These are phyloP conservation scores for Kryptolebias ocellatus DNA, from an alignment of 2,797 vertebrate genomes.

Conservation along the genomic window DNA sequence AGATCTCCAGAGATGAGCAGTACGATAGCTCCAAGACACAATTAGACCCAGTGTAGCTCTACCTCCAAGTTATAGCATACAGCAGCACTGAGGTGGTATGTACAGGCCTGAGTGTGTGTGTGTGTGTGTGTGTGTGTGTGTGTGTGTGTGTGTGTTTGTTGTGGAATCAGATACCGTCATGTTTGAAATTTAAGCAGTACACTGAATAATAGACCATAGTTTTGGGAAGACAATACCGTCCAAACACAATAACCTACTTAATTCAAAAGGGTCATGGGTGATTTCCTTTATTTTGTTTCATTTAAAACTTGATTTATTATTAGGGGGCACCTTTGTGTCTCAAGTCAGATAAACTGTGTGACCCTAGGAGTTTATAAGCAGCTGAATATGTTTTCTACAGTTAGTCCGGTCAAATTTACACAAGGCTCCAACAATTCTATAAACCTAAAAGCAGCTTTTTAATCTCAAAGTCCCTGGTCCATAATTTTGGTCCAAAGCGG, in stretches of 20 bases:
- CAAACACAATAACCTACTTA: neutral
- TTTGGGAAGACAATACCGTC: neutral
- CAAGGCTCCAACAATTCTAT: neutral
- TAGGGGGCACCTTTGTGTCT: neutral
- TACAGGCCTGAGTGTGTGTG: conserved; percentile 2
- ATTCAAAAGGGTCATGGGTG: neutral
- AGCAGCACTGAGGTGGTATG: conserved; percentile 47
- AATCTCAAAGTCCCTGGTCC: conserved; percentile 12
- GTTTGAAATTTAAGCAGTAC: conserved; percentile 20
- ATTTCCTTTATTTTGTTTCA: conserved; percentile 1
- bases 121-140: no score
- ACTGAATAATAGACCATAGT: conserved; percentile 34
- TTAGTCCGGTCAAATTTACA: conserved; percentile 14
- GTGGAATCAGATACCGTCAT: neutral
- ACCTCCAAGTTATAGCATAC: conserved; percentile 56
- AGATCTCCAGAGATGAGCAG: conserved; percentile 84
- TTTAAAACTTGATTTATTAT: conserved; percentile 6
- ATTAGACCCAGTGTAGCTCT: conserved; percentile 73
- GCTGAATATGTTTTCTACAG: neutral
- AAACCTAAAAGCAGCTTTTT: conserved; percentile 10
- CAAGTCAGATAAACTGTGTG: neutral
- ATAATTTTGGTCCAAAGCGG: conserved; percentile 26
- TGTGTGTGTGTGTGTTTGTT: neutral
- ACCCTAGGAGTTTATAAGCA: neutral
- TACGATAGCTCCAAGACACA: conserved; percentile 80